Conservation (phyloP, 2,797 vertebrate species). For the Alca torda region DNA sequence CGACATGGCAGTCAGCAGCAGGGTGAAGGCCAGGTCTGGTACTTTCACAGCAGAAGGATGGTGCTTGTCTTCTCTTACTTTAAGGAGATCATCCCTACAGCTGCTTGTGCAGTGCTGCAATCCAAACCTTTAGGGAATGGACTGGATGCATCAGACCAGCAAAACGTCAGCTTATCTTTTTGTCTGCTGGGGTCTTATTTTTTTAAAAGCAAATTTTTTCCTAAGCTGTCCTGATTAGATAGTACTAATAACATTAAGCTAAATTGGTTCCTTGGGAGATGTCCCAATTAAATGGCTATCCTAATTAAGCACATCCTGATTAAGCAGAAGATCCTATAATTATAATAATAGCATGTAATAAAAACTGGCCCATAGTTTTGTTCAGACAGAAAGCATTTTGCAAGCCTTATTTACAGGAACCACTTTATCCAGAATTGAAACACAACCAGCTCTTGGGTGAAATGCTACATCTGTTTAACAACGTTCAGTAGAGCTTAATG, state of each 20-base stretch:
- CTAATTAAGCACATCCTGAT: constrained; percentile 70
- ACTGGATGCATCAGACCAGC: neutral
- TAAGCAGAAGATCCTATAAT: constrained; percentile 66
- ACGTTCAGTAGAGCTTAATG: neutral
- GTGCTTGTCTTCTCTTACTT: neutral
- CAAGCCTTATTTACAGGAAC: constrained; percentile 58
- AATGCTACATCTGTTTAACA: constrained; percentile 7
- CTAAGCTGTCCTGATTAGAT: constrained; percentile 56
- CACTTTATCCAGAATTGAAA: constrained; percentile 16
- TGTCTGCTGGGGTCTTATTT: neutral
- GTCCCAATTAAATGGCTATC: constrained; percentile 68
- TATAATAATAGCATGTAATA: constrained; percentile 63
- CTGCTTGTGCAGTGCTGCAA: neutral
- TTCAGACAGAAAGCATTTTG: constrained; percentile 41
- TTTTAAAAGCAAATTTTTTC: neutral
- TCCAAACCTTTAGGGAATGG: neutral
- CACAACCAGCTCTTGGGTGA: neutral
- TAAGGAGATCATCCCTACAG: neutral
- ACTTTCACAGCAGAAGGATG: neutral
- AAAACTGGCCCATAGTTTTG: constrained; percentile 33
- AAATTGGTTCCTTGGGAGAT: constrained; percentile 67
- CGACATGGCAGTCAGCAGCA: neutral
- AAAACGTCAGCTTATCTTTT: neutral
- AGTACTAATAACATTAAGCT: constrained; percentile 45
- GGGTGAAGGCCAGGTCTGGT: neutral